Percentiles rank a stretch among this genome's conserved stretches.
Conservation (phyloP, 2,113 vertebrate species). For the Zosterops japonicus region DNA sequence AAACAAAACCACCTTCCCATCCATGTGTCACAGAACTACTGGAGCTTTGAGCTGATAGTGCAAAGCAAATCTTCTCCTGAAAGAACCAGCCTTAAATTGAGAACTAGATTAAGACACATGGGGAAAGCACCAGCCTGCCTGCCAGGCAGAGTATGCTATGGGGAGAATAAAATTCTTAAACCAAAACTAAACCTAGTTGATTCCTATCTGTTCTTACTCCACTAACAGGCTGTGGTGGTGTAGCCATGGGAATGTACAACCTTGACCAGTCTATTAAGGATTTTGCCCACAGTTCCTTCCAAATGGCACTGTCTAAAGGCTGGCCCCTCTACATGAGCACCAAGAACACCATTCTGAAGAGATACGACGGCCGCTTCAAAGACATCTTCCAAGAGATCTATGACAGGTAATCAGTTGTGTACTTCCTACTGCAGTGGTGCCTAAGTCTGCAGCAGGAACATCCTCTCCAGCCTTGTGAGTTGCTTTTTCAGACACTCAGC, state of each 20-base stretch:
- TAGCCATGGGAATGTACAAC: constrained; percentile 98
- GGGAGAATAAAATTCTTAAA: not conserved
- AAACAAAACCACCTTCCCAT: not conserved
- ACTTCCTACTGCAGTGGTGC: not conserved
- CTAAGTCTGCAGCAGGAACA: not conserved
- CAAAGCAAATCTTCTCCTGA: not conserved
- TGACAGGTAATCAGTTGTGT: constrained; percentile 82
- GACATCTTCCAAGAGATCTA: constrained; percentile 99
- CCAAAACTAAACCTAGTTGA: not conserved
- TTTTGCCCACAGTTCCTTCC: constrained; percentile 98
- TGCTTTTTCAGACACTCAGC: not conserved
- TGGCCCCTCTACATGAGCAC: constrained; percentile 98
- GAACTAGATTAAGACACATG: not conserved
- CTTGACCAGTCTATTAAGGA: constrained; percentile 92
- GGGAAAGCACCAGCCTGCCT: not conserved
- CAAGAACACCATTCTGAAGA: constrained; percentile 98
- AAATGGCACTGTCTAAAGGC: constrained; percentile 88
- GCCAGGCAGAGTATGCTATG: not conserved
- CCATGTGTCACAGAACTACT: not conserved
- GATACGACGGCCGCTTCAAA: constrained; percentile 95
- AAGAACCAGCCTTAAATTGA: not conserved
- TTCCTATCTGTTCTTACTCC: not conserved
- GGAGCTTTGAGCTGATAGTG: not conserved
- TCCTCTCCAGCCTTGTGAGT: not conserved
- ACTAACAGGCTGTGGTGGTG: constrained; percentile 85